phyloP scores from a whole-genome alignment of 2,888 invertebrate species.

The Folsomia candida region DNA sequence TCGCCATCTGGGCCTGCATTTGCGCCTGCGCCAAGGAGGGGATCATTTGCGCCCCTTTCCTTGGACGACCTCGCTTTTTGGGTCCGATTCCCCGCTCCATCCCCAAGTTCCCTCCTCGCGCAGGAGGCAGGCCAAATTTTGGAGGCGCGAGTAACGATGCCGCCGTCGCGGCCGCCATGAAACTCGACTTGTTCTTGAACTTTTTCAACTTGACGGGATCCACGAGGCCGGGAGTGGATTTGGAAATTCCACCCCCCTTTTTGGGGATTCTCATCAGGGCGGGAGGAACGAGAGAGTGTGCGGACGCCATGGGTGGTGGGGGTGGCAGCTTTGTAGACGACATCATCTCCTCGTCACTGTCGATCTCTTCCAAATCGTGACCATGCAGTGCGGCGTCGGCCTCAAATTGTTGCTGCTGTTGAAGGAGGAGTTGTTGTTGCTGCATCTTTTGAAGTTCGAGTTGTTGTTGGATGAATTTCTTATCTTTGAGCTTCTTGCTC shows the following conservation, averaged over 20 bases:
- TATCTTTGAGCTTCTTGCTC: slow-evolving; percentile 26
- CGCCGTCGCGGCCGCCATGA: too few species aligned
- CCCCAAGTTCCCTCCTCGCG: too few species aligned
- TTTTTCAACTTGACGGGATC: slow-evolving; percentile 12
- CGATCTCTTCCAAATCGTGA: slow-evolving; percentile 27
- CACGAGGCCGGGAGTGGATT: too few species aligned
- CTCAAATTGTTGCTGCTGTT: neutral
- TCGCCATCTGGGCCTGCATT: too few species aligned
- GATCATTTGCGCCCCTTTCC: slow-evolving; percentile 24
- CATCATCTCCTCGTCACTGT: slow-evolving; percentile 44
- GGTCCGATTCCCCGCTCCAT: too few species aligned
- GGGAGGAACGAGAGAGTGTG: too few species aligned
- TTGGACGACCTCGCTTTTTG: slow-evolving; percentile 48
- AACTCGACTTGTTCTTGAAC: neutral
- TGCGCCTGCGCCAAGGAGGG: too few species aligned
- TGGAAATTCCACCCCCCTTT: too few species aligned
- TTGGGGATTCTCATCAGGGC: too few species aligned
- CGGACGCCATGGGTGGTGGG: neutral
- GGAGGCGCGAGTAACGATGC: too few species aligned
- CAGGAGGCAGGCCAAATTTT: neutral
- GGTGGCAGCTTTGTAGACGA: neutral
- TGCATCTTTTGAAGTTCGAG: neutral
- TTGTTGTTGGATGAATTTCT: slow-evolving; percentile 13
- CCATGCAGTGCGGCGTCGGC: neutral
- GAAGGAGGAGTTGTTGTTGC: neutral